Base-by-base conservation (phyloP, 23 tunicate genomes). In the Oikopleura dioica region DNA sequence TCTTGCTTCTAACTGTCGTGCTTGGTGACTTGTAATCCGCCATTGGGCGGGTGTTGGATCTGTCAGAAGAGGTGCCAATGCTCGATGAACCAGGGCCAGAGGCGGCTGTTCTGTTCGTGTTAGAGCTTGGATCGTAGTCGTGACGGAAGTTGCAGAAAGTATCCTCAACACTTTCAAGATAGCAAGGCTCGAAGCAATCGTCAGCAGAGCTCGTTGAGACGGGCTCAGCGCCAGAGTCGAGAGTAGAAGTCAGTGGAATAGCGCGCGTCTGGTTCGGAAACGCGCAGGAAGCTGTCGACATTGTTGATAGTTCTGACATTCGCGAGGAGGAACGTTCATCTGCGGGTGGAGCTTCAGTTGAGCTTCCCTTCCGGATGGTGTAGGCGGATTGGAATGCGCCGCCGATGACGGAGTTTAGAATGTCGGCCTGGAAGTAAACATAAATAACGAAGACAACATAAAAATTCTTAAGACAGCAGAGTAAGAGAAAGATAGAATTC, bases 311-410 rank as follows among this genome's bases (percentile, higher is more conserved):
- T 2, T 63, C 26, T 28, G 72, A 63, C 33, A 12, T 23, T 23
- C 72, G 30, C n/a, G n/a, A n/a, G 33, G 30, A 12, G 2, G 16
- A 4, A 12, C 72, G 72, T 2, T 31, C 72, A 63, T 23, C 16
- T 28, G 72, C 72, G 33, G 30, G 26, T 12, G 30, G 16, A 2
- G 29, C 72, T 31, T 16, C 29, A 28, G 16, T 31, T 23, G 4
- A 2, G 72, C 5, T 2, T 21, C 26, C 30, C 26, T 28, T 24
- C 2, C 72, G 72, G 4, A 63, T 12, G 5, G 72, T 63, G 33
- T 63, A 63, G 26, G 72, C 72, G 5, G 72, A 63, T 28, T 63
- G 72, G 33, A 63, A 63, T 63, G 72, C 72, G 2, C 72, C 72
- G 26, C 72, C 72, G 33, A 63, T 63, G 2, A 63, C 72, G 33